Evolutionary conservation across 2,888 invertebrate genomes (phyloP).

Genomic region (Caenorhabditis uteleia): DNA sequence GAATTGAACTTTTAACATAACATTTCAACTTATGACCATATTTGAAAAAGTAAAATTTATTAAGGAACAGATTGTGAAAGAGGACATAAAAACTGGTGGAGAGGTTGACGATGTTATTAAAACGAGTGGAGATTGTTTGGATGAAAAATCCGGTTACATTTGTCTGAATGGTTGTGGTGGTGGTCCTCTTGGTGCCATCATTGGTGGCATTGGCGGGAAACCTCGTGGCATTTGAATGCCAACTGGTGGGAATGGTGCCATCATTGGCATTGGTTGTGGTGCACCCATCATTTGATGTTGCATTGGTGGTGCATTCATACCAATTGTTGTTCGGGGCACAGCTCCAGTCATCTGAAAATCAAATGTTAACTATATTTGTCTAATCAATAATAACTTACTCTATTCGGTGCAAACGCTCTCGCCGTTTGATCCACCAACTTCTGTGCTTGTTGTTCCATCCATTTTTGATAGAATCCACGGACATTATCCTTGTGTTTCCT

Average conservation of each 20-base stretch:
- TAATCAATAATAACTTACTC: constrained; percentile 12
- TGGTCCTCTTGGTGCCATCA: constrained; percentile 33
- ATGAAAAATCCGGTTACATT: no score
- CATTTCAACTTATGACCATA: no score
- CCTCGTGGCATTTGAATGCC: constrained; percentile 36
- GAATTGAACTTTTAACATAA: no score
- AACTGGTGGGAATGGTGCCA: constrained; percentile 28
- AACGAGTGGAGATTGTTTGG: no score
- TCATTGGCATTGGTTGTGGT: constrained; percentile 35
- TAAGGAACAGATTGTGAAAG: no score
- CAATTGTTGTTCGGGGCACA: constrained; percentile 41
- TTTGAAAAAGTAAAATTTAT: no score
- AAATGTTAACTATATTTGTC: neutral
- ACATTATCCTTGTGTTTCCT: constrained; percentile 99
- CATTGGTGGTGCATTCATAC: constrained; percentile 29
- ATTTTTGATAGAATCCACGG: constrained; percentile 95
- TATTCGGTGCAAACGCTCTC: constrained; percentile 51
- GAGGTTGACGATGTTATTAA: no score
- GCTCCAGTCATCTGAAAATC: constrained; percentile 37
- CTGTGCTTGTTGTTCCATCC: constrained; percentile 99
- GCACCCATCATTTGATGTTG: constrained; percentile 36
- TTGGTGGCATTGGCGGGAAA: constrained; percentile 32
- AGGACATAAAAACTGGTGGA: no score
- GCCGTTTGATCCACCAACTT: constrained; percentile 84
- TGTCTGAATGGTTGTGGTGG: constrained; percentile 33